These are phyloP conservation scores for Coranthus polyacanthus DNA, from an alignment of 2,797 vertebrate genomes.

Conservation along the genomic window DNA sequence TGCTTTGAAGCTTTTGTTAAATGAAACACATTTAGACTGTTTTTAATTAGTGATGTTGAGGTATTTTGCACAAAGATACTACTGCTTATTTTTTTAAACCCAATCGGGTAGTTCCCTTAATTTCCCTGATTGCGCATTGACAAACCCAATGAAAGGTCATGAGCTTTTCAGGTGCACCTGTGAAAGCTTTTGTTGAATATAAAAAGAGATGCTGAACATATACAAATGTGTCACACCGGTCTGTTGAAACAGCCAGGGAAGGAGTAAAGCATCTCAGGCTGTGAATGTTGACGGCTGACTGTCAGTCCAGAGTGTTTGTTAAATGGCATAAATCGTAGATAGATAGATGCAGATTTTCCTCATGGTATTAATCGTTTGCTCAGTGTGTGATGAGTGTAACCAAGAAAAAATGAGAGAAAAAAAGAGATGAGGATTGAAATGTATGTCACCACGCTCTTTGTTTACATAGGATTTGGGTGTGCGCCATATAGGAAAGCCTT, in stretches of 20 bases:
- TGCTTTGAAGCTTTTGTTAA: conserved; percentile 14
- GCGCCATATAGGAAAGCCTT: conserved; percentile 40
- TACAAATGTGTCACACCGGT: background rate
- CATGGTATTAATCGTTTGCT: background rate
- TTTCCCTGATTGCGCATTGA: conserved; percentile 14
- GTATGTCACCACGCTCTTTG: conserved; percentile 26
- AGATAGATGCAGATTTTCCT: background rate
- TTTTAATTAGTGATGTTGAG: conserved; percentile 18
- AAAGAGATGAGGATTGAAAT: conserved; percentile 15
- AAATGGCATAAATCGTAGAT: too few species aligned
- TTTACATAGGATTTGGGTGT: conserved; percentile 44
- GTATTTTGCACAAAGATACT: conserved; percentile 10
- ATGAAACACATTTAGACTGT: conserved; percentile 11
- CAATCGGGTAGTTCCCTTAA: background rate
- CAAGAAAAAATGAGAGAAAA: background rate
- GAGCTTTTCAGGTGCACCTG: conserved; percentile 12
- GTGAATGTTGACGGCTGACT: background rate
- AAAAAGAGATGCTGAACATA: background rate
- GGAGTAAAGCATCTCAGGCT: background rate
- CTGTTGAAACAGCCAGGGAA: too few species aligned
- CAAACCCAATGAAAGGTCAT: conserved; percentile 5
- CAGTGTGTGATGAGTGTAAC: background rate
- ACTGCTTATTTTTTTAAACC: background rate
- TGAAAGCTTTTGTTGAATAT: conserved; percentile 12
- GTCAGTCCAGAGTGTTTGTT: too few species aligned